phyloP scores from a whole-genome alignment of 2,888 invertebrate species.

The Synanthedon myopaeformis region DNA sequence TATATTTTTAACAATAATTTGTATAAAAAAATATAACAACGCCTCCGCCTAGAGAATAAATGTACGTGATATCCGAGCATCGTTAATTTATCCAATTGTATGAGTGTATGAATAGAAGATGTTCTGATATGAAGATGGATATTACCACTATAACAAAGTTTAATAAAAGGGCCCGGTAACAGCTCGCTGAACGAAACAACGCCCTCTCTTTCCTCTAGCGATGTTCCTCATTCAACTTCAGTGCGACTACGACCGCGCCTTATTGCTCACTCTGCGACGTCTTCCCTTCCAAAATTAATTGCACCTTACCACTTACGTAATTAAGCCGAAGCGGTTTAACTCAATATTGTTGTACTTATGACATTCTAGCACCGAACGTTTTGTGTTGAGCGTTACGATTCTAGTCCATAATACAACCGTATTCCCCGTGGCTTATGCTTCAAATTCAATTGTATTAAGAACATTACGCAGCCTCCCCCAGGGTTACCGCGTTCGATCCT shows the following conservation, averaged over 20 bases:
- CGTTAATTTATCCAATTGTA: neutral
- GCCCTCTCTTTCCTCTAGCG: constrained; percentile 40
- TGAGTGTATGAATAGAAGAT: neutral
- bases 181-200: constrained; percentile 39
- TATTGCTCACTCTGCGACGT: constrained; percentile 36
- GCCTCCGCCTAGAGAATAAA: constrained; percentile 15
- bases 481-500: constrained; percentile 64
- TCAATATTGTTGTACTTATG: neutral
- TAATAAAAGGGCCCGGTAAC: constrained; percentile 46
- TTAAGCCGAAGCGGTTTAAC: constrained; percentile 12
- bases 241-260: constrained; percentile 44
- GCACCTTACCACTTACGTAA: constrained; percentile 14
- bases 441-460: constrained; percentile 17
- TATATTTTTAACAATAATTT: too few species aligned
- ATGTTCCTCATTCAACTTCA: constrained; percentile 39
- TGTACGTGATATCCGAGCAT: neutral
- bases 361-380: neutral
- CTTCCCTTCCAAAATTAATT: constrained; percentile 14
- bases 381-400: neutral
- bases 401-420: constrained; percentile 19
- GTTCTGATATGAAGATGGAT: neutral
- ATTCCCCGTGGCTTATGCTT: constrained; percentile 16
- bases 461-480: constrained; percentile 66
- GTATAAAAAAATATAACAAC: constrained; percentile 7
- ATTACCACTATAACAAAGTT: constrained; percentile 24